Conservation (phyloP, 2,888 invertebrate genomes). For the Drosophila nr. perissopoda region DNA sequence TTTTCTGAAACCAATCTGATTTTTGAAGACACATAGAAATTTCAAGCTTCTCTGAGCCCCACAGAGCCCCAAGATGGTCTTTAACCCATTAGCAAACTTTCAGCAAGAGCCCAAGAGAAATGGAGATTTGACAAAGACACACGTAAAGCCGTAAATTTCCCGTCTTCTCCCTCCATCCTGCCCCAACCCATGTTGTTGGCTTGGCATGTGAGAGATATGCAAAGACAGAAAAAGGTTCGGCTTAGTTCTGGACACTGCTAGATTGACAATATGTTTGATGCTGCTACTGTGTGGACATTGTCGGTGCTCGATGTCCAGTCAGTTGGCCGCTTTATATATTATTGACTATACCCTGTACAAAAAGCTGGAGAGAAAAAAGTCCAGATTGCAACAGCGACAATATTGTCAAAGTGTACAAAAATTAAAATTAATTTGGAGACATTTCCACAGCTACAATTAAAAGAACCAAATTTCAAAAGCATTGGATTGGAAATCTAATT, state of each 20-base stretch:
- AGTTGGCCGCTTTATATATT: slow-evolving; percentile 43
- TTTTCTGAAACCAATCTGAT: too few species aligned
- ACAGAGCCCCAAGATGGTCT: not conserved
- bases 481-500: not conserved
- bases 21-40: not conserved
- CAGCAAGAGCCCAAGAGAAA: slow-evolving; percentile 6
- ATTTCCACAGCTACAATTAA: not conserved
- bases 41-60: not conserved
- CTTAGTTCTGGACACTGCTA: slow-evolving; percentile 48
- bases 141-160: slow-evolving; percentile 1
- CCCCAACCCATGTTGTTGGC: not conserved
- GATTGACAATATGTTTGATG: slow-evolving; percentile 54
- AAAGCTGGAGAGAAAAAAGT: not conserved
- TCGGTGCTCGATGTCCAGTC: slow-evolving; percentile 10
- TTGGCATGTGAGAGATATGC: slow-evolving; percentile 26
- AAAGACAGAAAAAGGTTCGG: slow-evolving; percentile 23
- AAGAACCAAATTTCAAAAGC: not conserved
- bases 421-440: not conserved
- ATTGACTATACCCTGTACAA: slow-evolving; percentile 14
- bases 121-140: slow-evolving; percentile 1
- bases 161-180: not conserved
- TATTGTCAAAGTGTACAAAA: not conserved
- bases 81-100: not conserved
- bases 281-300: slow-evolving; percentile 7
- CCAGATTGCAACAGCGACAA: not conserved